Conservation (phyloP, 2,888 invertebrate species). For the Helleia helle region DNA sequence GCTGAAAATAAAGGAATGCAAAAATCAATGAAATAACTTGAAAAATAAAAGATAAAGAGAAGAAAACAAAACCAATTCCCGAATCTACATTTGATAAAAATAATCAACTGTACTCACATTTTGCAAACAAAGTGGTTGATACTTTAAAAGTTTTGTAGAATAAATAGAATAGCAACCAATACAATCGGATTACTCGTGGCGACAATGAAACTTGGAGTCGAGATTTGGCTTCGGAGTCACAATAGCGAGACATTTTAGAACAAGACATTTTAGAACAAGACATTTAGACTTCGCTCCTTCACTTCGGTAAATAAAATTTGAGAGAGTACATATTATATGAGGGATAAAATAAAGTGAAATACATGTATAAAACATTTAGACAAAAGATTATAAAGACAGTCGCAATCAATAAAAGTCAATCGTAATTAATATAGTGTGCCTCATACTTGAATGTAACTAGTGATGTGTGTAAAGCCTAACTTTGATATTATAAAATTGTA, state of each 20-base stretch:
- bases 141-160: not conserved
- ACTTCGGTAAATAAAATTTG: not conserved
- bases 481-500: no score
- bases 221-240: slow-evolving; percentile 2
- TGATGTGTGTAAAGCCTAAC: no score
- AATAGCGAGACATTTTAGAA: not conserved
- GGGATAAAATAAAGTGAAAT: no score
- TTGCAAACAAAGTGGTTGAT: not conserved
- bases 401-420: no score
- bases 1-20: not conserved
- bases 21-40: not conserved
- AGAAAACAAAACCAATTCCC: not conserved
- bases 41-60: not conserved
- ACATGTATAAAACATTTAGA: no score
- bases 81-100: not conserved
- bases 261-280: not conserved
- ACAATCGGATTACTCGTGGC: not conserved
- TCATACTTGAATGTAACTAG: no score
- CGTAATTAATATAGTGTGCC: no score
- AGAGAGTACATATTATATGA: no score
- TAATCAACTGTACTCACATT: not conserved
- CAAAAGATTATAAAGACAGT: no score
- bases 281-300: slow-evolving; percentile 1
- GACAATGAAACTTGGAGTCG: slow-evolving; percentile 4
- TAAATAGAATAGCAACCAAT: slow-evolving; percentile 1